Conservation (phyloP, 2,888 invertebrate species). For the Drosophila tanythrix region DNA sequence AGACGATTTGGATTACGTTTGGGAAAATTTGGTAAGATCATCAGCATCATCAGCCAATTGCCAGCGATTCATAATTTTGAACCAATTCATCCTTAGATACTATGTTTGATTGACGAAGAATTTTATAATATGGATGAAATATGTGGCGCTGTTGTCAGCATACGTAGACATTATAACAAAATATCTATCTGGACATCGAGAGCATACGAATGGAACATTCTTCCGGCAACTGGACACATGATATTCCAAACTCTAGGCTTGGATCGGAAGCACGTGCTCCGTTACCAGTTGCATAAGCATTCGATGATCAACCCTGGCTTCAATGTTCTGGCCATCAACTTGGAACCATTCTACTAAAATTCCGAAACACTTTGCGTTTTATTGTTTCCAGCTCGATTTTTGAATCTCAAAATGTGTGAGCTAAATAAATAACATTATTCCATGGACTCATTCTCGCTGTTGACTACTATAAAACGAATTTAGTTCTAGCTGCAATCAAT, state of each 20-base stretch:
- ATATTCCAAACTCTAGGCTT: neutral
- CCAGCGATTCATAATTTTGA: neutral
- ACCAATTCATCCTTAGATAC: neutral
- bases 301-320: neutral
- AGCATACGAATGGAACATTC: no score
- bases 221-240: neutral
- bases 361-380: neutral
- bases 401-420: neutral
- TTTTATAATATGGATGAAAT: slow-evolving; percentile 2
- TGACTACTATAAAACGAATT: neutral
- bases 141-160: slow-evolving; percentile 4
- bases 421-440: neutral
- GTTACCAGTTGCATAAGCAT: neutral
- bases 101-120: neutral
- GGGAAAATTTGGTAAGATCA: neutral
- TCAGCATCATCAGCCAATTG: neutral
- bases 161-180: neutral
- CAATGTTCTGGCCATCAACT: neutral
- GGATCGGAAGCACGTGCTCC: neutral
- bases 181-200: neutral
- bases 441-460: neutral
- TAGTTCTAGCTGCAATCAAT: neutral
- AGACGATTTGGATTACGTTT: neutral
- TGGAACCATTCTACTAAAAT: neutral
- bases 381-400: neutral